Evolutionary conservation across 2,113 vertebrate genomes (phyloP).

Genomic region (Pheucticus melanocephalus): DNA sequence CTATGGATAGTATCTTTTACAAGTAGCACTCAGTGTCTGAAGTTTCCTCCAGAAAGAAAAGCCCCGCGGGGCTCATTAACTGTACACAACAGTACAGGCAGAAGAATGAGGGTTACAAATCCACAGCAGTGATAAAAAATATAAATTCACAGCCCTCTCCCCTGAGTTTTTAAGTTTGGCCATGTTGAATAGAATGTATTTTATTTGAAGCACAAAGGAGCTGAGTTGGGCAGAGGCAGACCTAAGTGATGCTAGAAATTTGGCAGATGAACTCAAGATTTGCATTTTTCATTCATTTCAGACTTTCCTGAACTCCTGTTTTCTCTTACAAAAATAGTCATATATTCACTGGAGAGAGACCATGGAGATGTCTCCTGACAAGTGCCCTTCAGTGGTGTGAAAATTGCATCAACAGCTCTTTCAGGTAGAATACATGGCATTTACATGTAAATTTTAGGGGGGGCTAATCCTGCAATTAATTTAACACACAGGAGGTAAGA

Average conservation of each 20-base stretch:
- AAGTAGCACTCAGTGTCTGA: neutral
- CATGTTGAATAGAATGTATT: neutral
- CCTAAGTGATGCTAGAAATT: neutral
- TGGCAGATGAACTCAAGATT: neutral
- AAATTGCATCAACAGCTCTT: neutral
- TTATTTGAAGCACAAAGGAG: neutral
- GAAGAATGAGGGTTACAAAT: neutral
- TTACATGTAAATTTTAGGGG: rapidly evolving
- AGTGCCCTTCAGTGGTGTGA: neutral
- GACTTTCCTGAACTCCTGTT: neutral
- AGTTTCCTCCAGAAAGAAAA: neutral
- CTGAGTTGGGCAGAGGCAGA: neutral
- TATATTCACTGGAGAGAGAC: neutral
- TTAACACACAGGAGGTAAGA: neutral
- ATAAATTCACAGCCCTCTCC: rapidly evolving
- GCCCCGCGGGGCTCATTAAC: neutral
- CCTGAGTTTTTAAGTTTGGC: neutral
- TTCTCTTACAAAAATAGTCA: neutral
- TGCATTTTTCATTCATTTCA: neutral
- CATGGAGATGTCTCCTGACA: neutral
- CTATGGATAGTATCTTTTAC: neutral
- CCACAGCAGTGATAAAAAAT: neutral
- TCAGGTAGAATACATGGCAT: neutral
- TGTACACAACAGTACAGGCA: neutral
- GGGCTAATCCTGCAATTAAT: neutral